phyloP scores from a whole-genome alignment of 2,888 invertebrate species.

The Volucella inanis region DNA sequence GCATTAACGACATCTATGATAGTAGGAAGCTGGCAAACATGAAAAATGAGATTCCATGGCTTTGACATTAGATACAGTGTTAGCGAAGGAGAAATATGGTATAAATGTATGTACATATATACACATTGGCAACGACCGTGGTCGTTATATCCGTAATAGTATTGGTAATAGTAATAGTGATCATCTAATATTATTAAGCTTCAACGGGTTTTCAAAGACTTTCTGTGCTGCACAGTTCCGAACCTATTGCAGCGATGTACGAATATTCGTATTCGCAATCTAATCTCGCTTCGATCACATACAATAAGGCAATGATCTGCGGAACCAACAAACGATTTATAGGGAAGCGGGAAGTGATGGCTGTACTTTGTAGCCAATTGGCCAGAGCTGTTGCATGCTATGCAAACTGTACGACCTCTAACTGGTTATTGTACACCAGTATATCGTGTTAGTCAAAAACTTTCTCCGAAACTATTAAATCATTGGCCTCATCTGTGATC shows the following conservation, averaged over 20 bases:
- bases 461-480: slow-evolving; percentile 70
- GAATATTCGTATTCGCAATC: background rate
- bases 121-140: slow-evolving; percentile 3
- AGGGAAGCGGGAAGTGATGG: slow-evolving; percentile 37
- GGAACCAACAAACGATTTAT: slow-evolving; percentile 6
- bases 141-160: background rate
- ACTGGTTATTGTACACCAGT: slow-evolving; percentile 58
- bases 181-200: slow-evolving; percentile 57
- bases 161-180: slow-evolving; percentile 41
- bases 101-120: too few relatives aligned
- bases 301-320: slow-evolving; percentile 70
- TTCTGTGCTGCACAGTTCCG: slow-evolving; percentile 30
- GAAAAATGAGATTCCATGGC: slow-evolving; percentile 74
- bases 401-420: slow-evolving; percentile 67
- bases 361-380: slow-evolving; percentile 58
- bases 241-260: slow-evolving; percentile 26
- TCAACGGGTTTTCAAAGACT: slow-evolving; percentile 53
- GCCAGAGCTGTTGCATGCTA: slow-evolving; percentile 48
- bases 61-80: slow-evolving; percentile 72
- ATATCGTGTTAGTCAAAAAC: slow-evolving; percentile 53
- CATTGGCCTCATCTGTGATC: slow-evolving; percentile 72
- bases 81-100: slow-evolving; percentile 61
- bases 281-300: slow-evolving; percentile 64
- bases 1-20: background rate
- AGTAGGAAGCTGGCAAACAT: slow-evolving; percentile 71